Evolutionary conservation across 2,113 vertebrate species (phyloP).

Genomic region (Hippocampus comes): DNA sequence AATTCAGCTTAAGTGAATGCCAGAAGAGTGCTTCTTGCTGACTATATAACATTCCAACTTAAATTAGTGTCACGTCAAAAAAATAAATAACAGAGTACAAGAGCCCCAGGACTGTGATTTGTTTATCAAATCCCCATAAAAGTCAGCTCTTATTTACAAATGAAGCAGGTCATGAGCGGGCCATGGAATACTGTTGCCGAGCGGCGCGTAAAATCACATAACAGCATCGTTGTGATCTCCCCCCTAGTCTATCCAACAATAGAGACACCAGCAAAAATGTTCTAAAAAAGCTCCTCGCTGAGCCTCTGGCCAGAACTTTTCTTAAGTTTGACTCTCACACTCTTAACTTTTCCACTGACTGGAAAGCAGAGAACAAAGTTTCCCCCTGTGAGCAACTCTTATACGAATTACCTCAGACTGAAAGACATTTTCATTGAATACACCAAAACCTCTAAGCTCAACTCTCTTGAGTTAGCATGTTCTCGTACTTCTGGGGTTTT

Average conservation of each 20-base stretch:
- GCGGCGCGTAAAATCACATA: neutral
- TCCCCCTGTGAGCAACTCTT: neutral
- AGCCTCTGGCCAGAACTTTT: constrained; percentile 38
- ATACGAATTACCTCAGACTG: neutral
- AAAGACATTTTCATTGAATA: no score
- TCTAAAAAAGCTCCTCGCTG: constrained; percentile 21
- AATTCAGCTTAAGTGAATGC: neutral
- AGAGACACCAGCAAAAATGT: constrained; percentile 30
- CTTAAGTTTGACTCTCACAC: constrained; percentile 37
- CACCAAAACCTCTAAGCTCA: no score
- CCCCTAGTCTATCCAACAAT: constrained; percentile 12
- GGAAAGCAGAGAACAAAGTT: constrained; percentile 13
- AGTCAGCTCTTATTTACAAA: neutral
- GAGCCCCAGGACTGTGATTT: neutral
- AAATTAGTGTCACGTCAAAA: neutral
- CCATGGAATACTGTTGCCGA: neutral
- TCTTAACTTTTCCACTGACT: constrained; percentile 32
- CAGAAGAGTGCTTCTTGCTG: neutral
- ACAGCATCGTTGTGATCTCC: constrained; percentile 7
- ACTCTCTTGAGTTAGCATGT: no score
- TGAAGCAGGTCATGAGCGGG: neutral
- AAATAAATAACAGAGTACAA: neutral
- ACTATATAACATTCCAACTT: neutral
- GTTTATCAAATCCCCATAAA: neutral
- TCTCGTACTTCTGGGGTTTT: no score